Conservation (phyloP, 2,113 vertebrate species). For the Deroptyus accipitrinus region DNA sequence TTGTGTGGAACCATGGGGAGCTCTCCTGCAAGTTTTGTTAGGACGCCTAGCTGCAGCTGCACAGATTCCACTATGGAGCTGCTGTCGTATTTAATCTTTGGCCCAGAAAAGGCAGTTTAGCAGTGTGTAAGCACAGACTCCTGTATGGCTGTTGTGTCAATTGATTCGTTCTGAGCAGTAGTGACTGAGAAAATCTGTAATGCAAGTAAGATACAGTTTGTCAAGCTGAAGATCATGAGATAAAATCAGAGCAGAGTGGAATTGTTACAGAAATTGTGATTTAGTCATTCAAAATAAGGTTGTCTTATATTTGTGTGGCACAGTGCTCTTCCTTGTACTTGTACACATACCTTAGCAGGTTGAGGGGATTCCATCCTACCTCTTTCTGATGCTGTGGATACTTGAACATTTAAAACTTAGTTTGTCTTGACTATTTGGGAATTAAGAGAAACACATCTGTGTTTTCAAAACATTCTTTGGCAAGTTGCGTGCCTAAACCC, state of each 20-base stretch:
- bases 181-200: neutral
- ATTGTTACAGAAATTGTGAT: neutral
- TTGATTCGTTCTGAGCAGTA: neutral
- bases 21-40: neutral
- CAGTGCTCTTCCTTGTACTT: neutral
- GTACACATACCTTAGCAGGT: neutral
- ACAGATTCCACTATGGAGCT: neutral
- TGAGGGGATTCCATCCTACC: neutral
- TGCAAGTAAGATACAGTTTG: neutral
- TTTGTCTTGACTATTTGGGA: neutral
- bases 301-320: neutral
- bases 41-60: neutral
- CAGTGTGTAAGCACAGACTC: neutral
- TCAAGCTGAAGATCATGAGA: neutral
- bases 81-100: neutral
- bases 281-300: neutral
- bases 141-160: neutral
- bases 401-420: neutral
- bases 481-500: neutral
- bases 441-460: neutral
- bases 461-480: neutral
- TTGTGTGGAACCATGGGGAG: neutral
- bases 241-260: neutral
- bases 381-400: neutral
- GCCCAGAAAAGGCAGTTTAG: neutral